Percentiles rank a stretch among this genome's conserved stretches.
Evolutionary conservation across 2,888 invertebrate genomes (phyloP).

Genomic region (Drosophila peninsularis): DNA sequence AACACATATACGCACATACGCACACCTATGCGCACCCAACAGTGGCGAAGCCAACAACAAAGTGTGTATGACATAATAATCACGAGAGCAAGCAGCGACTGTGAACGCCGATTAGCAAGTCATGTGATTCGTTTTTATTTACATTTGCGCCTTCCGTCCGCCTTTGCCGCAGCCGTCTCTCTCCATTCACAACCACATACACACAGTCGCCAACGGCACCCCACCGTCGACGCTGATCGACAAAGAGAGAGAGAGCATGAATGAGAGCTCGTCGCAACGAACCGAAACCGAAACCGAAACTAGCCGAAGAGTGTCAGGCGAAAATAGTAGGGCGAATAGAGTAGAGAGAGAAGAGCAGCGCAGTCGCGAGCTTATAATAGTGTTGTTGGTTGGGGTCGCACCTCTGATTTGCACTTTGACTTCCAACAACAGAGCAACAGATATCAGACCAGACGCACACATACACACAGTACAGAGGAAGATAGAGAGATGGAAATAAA

Average conservation of each 20-base stretch:
- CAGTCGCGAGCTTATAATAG: constrained; percentile 20
- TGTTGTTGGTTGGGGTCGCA: constrained; percentile 35
- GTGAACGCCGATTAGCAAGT: constrained; percentile 83
- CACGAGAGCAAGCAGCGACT: constrained; percentile 83
- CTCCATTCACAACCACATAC: constrained; percentile 16
- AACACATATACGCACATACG: not conserved
- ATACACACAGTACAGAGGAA: not conserved
- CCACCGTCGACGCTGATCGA: constrained; percentile 38
- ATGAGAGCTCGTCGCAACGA: constrained; percentile 29
- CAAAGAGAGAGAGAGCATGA: constrained; percentile 18
- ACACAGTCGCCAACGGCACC: constrained; percentile 16
- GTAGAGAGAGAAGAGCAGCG: constrained; percentile 15
- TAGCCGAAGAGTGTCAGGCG: constrained; percentile 17
- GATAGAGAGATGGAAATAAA: constrained; percentile 3
- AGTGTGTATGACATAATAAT: constrained; percentile 83
- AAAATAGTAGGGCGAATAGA: constrained; percentile 8
- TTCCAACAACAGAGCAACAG: constrained; percentile 39
- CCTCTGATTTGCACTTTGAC: constrained; percentile 62
- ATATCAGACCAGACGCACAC: constrained; percentile 25
- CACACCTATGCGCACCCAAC: constrained; percentile 29
- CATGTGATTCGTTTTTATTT: constrained; percentile 84
- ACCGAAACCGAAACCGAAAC: constrained; percentile 10
- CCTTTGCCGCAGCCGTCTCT: constrained; percentile 23
- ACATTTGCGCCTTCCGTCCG: constrained; percentile 73
- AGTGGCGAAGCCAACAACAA: constrained; percentile 63